Base-by-base conservation (phyloP, 2,888 invertebrate species). In the Harpalus rubripes region DNA sequence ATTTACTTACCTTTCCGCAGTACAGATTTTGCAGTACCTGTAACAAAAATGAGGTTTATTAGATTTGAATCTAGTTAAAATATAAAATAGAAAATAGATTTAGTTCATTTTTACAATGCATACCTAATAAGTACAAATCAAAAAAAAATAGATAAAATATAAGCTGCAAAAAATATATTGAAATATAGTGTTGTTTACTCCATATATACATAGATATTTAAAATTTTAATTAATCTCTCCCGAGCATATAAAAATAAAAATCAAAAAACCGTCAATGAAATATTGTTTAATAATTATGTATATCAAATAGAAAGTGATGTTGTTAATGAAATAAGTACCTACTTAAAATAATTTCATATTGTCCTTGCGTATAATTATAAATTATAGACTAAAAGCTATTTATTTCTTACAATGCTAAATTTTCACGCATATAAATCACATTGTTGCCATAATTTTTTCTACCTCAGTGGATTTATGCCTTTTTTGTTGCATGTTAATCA, bases 291-390 rank as follows among this genome's bases (percentile, higher is more conserved):
- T 52, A 52, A 52, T 52, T 52, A 59, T 1, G 1, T 59, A 16
- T 41, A 39, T 68, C 15, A 68, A 41, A 4, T 39, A 68, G 68
- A 68, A 68, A 68, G 39, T 68, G 39, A n/a, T n/a, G n/a, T 65
- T 68, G 32, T 26, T 39, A 32, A 39, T 26, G 68, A 68, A 68
- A 68, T 68, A n/a, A n/a, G n/a, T n/a, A n/a, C n/a, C n/a, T n/a
- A 39, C 32, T 3, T 68, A 32, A 68, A 68, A 39, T 15, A n/a
- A 68, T 68, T 39, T 68, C 68, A 6, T 68, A 32, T 68, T 68
- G 68, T 68, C 68, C 68, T 68, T 68, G 68, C 32, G 1, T 39
- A 32, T 68, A 68, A 68, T 68, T 68, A 68, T 39, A 39, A 68
- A 41, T 68, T 68, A 68, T 68, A 68, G 39, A 26, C 32, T 15